Evolutionary conservation across 2,797 vertebrate species (phyloP).

Genomic region (Oreonectes daqikongensis): DNA sequence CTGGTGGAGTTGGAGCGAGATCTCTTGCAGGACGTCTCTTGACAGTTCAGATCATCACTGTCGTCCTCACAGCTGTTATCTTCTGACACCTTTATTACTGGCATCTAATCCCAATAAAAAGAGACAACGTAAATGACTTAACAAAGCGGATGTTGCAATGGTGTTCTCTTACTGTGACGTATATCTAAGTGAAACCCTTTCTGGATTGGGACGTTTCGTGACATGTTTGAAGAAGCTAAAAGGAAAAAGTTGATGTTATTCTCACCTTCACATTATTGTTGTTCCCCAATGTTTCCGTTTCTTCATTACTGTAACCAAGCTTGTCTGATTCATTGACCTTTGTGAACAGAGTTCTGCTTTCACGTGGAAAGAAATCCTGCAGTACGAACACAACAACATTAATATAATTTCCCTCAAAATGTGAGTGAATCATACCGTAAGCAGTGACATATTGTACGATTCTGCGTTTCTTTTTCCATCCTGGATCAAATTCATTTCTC

Average conservation of each 20-base stretch:
- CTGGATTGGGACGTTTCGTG: too few species aligned
- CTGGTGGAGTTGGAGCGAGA: slow-evolving; percentile 85
- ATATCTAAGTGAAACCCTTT: too few species aligned
- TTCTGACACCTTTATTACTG: slow-evolving; percentile 65
- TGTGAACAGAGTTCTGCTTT: slow-evolving; percentile 25
- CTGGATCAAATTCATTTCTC: slow-evolving; percentile 17
- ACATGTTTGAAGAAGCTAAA: not conserved
- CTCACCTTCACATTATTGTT: slow-evolving; percentile 71
- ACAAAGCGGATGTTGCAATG: too few species aligned
- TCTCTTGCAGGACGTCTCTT: slow-evolving; percentile 73
- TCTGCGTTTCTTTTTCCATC: not conserved
- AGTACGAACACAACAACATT: not conserved
- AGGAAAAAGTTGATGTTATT: not conserved
- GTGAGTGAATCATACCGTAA: not conserved
- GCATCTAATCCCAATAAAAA: too few species aligned
- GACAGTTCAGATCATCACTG: slow-evolving; percentile 60
- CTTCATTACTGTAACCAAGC: slow-evolving; percentile 53
- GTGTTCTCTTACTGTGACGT: too few species aligned
- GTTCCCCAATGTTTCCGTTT: slow-evolving; percentile 62
- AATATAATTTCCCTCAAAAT: not conserved
- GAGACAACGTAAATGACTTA: too few species aligned
- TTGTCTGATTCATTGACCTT: slow-evolving; percentile 28
- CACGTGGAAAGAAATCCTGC: slow-evolving; percentile 46
- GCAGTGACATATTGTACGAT: not conserved
- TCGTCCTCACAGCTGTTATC: slow-evolving; percentile 64